Evolutionary conservation across 2,888 invertebrate genomes (phyloP).

Genomic region (Thera obeliscata): DNA sequence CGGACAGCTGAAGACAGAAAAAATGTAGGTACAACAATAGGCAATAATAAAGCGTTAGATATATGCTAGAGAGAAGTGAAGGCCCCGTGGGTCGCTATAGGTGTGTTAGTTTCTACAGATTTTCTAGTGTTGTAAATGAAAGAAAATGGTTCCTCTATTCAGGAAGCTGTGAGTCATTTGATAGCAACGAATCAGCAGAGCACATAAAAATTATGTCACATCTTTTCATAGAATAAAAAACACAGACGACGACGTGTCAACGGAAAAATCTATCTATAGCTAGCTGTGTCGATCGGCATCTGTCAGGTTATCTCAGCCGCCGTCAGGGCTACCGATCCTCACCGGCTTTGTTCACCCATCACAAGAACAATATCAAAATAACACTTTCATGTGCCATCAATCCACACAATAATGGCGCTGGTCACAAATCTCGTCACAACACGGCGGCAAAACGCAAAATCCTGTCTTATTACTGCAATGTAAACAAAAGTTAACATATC

Average conservation of each 20-base stretch:
- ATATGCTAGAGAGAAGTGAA: too few species aligned
- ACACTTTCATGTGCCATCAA: slow-evolving; percentile 59
- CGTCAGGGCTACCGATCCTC: slow-evolving; percentile 44
- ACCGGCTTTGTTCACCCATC: slow-evolving; percentile 54
- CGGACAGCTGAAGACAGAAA: too few species aligned
- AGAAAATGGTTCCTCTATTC: slow-evolving; percentile 11
- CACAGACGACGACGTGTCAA: slow-evolving; percentile 47
- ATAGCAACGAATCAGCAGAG: slow-evolving; percentile 35
- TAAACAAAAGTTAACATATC: slow-evolving; percentile 55
- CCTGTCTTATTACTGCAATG: slow-evolving; percentile 47
- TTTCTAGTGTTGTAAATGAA: too few species aligned
- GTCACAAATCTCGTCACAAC: slow-evolving; percentile 41
- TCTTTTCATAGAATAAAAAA: slow-evolving; percentile 45
- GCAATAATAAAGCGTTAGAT: too few species aligned
- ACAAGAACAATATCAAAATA: slow-evolving; percentile 62
- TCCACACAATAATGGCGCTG: slow-evolving; percentile 50
- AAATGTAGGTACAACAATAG: too few species aligned
- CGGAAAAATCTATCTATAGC: slow-evolving; percentile 43
- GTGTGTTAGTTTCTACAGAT: too few species aligned
- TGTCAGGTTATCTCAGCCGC: slow-evolving; percentile 11
- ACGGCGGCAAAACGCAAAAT: slow-evolving; percentile 55
- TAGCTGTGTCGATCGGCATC: slow-evolving; percentile 9
- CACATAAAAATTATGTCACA: slow-evolving; percentile 44
- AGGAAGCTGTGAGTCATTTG: slow-evolving; percentile 40
- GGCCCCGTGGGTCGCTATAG: too few species aligned